Base-by-base conservation (phyloP, 2,888 invertebrate genomes). In the Napeogenes sylphis region DNA sequence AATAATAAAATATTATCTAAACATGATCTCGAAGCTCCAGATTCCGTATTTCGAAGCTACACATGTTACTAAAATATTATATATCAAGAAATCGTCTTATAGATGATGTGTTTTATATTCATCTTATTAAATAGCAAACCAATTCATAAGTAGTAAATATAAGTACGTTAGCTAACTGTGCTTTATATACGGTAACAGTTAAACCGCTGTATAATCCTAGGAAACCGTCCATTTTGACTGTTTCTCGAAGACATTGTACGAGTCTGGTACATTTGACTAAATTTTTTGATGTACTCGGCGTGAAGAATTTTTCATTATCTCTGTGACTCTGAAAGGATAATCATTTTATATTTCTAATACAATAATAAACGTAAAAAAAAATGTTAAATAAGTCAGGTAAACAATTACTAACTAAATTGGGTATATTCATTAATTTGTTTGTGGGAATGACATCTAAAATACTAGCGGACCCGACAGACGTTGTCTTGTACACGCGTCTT, bases 131-230 rank as follows among this genome's bases (percentile, higher is more conserved):
- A 53, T 75, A 79, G 65, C 88, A 88, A 2, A 80, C 56, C 0
- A 85, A 71, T 67, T 90, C 90, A 61, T 90, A 90, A 0, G 81
- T 75, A 0, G 86, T 85, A 65, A 84, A 90, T 0, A 84, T 79
- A 0, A 83, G 69, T 0, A 90, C 62, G 58, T 83, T 87, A 2
- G 84, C 81, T 1, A 87, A 2, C 51, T 87, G 87, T 0, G 90
- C 80, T 58, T 90, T 90, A 61, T 75, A 78, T 0, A 87, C 70
- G 0, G 89, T 87, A 8, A 89, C 77, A 1, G 72, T 70, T 80
- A 83, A 83, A 0, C 90, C 90, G 21, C 81, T 70, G 64, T 74
- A 90, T 0, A 88, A 72, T 0, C 90, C 90, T 1, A 5, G 12
- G 0, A 83, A 0, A 0, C 90, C 90, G 4, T 85, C 85, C 0